Conservation (phyloP, 1,140 invertebrate species). For the Caenorhabditis inopinata region DNA sequence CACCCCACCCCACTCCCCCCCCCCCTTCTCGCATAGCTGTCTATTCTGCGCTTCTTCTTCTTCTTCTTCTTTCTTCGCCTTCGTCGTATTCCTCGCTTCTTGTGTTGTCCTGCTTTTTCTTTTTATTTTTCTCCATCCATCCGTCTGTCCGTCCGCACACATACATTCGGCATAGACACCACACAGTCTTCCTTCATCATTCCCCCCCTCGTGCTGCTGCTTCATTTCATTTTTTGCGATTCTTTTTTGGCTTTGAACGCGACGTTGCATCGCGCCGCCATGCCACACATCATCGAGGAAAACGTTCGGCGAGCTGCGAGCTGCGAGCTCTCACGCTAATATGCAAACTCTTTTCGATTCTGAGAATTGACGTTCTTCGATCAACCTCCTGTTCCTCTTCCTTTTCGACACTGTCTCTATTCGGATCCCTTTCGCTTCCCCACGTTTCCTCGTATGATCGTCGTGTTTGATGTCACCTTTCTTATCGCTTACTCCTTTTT, state of each 20-base stretch:
- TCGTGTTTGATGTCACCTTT: neutral
- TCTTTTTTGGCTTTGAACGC: too few relatives aligned
- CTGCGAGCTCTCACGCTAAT: too few relatives aligned
- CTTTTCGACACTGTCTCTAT: neutral
- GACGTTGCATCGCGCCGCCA: too few relatives aligned
- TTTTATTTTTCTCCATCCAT: slow-evolving; percentile 27
- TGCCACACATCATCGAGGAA: too few relatives aligned
- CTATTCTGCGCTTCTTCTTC: neutral
- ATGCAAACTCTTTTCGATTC: too few relatives aligned
- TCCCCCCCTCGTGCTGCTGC: neutral
- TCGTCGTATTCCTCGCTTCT: slow-evolving; percentile 21
- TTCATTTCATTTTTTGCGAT: neutral
- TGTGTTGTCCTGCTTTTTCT: slow-evolving; percentile 31
- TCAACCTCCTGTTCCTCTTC: too few relatives aligned
- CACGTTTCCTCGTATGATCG: neutral
- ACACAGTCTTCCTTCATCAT: neutral
- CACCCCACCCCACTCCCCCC: neutral
- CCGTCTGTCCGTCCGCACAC: neutral
- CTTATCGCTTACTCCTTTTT: neutral
- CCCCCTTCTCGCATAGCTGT: neutral
- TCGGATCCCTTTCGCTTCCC: neutral
- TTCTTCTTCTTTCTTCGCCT: neutral
- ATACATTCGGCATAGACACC: neutral
- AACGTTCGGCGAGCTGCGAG: too few relatives aligned
- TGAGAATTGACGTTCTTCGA: too few relatives aligned